A percentile compares a stretch with the other conserved stretches of the same genome.
phyloP scores from a whole-genome alignment of 2,797 vertebrate genomes.

The Melanogrammus aeglefinus region DNA sequence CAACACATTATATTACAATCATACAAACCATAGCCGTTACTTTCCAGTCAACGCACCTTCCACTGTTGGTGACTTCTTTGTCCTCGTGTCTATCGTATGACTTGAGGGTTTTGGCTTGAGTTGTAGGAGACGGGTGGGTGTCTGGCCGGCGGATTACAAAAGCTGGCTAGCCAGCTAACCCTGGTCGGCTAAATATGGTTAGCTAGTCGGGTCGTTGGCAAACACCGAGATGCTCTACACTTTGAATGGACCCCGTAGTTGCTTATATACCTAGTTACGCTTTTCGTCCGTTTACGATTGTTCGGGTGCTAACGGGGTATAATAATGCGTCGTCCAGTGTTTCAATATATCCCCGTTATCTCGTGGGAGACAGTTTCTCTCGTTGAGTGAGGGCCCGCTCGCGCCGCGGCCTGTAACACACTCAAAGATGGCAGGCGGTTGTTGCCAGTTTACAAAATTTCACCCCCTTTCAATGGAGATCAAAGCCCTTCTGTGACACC shows the following conservation, averaged over 20 bases:
- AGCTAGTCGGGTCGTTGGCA: slow-evolving; percentile 55
- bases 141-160: slow-evolving; percentile 78
- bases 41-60: slow-evolving; percentile 61
- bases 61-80: slow-evolving; percentile 62
- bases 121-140: slow-evolving; percentile 43
- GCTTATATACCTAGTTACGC: slow-evolving; percentile 19
- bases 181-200: slow-evolving; percentile 57
- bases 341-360: slow-evolving; percentile 53
- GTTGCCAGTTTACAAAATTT: slow-evolving; percentile 62
- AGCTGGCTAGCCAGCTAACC: slow-evolving; percentile 70
- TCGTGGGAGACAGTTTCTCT: slow-evolving; percentile 65
- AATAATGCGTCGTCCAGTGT: slow-evolving; percentile 38
- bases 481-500: background rate
- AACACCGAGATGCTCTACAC: slow-evolving; percentile 53
- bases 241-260: slow-evolving; percentile 38
- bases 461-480: background rate
- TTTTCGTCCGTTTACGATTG: slow-evolving; percentile 25
- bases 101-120: slow-evolving; percentile 25
- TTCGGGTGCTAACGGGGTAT: slow-evolving; percentile 38
- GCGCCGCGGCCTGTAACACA: slow-evolving; percentile 80
- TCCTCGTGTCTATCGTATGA: slow-evolving; percentile 17
- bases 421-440: slow-evolving; percentile 76
- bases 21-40: background rate
- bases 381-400: slow-evolving; percentile 75
- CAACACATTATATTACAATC: background rate